Evolutionary conservation across 2,113 vertebrate species (phyloP).

Genomic region (Nothoprocta perdicaria): DNA sequence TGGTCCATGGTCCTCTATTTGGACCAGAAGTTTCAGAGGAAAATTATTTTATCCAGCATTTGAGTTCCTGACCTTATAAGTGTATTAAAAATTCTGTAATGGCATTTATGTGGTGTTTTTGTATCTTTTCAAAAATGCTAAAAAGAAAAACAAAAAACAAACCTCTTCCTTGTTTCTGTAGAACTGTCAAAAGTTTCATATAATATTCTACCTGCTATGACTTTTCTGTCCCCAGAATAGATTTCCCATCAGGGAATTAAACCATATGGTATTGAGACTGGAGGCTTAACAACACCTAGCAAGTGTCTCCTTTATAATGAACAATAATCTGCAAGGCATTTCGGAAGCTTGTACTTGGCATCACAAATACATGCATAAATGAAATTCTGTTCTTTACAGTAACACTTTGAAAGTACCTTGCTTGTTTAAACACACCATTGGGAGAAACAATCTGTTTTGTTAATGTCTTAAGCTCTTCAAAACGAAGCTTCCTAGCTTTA

Average conservation of each 20-base stretch:
- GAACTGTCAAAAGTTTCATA: neutral
- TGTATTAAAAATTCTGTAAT: neutral
- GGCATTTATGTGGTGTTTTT: neutral
- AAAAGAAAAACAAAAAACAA: neutral
- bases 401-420: constrained; percentile 44
- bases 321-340: neutral
- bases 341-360: constrained; percentile 13
- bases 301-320: constrained; percentile 17
- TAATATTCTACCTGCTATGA: neutral
- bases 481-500: neutral
- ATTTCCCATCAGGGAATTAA: neutral
- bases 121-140: neutral
- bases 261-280: neutral
- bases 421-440: constrained; percentile 42
- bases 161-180: neutral
- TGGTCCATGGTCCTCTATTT: neutral
- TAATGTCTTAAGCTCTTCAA: constrained; percentile 40
- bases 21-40: neutral
- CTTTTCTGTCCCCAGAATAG: neutral
- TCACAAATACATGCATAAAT: neutral
- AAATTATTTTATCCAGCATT: neutral
- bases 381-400: constrained; percentile 20
- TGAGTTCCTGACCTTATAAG: neutral
- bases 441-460: constrained; percentile 64
- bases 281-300: neutral